Conservation (phyloP, 2,888 invertebrate species). For the Cremastobaeus sp. region DNA sequence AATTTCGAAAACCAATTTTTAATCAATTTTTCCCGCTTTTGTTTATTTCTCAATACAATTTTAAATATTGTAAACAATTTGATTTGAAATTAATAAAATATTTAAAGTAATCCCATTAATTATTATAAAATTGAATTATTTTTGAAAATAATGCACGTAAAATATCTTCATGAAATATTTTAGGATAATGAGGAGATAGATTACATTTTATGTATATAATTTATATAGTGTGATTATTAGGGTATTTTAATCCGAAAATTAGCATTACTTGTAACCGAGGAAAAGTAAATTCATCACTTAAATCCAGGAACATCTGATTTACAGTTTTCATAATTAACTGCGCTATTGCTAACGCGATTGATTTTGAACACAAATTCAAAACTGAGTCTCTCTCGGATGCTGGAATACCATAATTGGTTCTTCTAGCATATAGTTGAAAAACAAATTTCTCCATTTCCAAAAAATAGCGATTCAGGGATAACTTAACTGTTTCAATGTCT, state of each 20-base stretch:
- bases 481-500: slow-evolving; percentile 27
- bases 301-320: slow-evolving; percentile 65
- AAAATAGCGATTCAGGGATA: slow-evolving; percentile 16
- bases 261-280: slow-evolving; percentile 71
- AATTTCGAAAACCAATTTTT: no score
- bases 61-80: no score
- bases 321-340: slow-evolving; percentile 67
- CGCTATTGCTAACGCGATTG: slow-evolving; percentile 69
- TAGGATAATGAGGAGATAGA: no score
- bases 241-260: no score
- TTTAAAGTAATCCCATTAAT: not conserved
- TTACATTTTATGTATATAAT: slow-evolving; percentile 10
- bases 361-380: slow-evolving; percentile 65
- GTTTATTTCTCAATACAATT: no score
- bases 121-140: no score
- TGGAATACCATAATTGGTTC: slow-evolving; percentile 27
- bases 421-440: slow-evolving; percentile 23
- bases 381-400: slow-evolving; percentile 30
- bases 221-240: no score
- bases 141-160: no score
- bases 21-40: no score
- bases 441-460: slow-evolving; percentile 25
- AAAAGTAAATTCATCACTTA: slow-evolving; percentile 63
- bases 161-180: no score
- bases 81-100: no score